A percentile compares a stretch with the other conserved stretches of the same genome.
phyloP scores from a whole-genome alignment of 2,888 invertebrate genomes.

The Sesia apiformis region DNA sequence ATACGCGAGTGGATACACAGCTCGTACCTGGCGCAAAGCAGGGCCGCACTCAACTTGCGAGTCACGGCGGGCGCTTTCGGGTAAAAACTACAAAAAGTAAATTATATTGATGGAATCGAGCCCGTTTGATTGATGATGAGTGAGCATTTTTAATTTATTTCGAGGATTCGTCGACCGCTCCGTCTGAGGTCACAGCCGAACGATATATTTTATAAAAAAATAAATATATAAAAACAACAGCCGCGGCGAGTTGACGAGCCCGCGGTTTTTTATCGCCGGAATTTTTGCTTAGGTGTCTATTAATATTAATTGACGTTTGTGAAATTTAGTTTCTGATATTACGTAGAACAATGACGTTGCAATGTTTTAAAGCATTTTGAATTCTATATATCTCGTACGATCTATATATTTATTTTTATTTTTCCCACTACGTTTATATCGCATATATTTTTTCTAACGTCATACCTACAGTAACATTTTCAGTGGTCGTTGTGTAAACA shows the following conservation, averaged over 20 bases:
- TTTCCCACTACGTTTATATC: too few relatives aligned
- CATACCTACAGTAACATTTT: too few relatives aligned
- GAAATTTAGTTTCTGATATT: constrained; percentile 29
- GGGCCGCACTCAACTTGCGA: constrained; percentile 41
- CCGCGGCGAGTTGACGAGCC: constrained; percentile 11
- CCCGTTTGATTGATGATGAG: constrained; percentile 72
- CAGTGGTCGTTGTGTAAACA: too few relatives aligned
- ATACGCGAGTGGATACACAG: background rate
- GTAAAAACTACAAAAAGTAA: constrained; percentile 73
- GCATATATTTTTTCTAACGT: too few relatives aligned
- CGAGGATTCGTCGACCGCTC: constrained; percentile 52
- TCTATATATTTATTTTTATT: too few relatives aligned
- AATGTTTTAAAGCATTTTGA: constrained; percentile 25
- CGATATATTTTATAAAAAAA: constrained; percentile 15
- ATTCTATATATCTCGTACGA: background rate
- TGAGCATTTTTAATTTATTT: constrained; percentile 72
- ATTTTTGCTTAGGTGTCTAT: constrained; percentile 44
- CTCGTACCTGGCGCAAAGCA: constrained; percentile 47
- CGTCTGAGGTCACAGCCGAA: constrained; percentile 41
- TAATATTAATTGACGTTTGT: constrained; percentile 54
- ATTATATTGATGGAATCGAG: constrained; percentile 74
- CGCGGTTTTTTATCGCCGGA: constrained; percentile 26
- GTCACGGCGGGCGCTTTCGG: constrained; percentile 66
- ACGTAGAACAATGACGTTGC: constrained; percentile 53
- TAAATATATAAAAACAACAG: constrained; percentile 21